A percentile compares a stretch with the other conserved stretches of the same genome.
Conservation (phyloP, 1,140 invertebrate species). For the Cotesia glomerata region DNA sequence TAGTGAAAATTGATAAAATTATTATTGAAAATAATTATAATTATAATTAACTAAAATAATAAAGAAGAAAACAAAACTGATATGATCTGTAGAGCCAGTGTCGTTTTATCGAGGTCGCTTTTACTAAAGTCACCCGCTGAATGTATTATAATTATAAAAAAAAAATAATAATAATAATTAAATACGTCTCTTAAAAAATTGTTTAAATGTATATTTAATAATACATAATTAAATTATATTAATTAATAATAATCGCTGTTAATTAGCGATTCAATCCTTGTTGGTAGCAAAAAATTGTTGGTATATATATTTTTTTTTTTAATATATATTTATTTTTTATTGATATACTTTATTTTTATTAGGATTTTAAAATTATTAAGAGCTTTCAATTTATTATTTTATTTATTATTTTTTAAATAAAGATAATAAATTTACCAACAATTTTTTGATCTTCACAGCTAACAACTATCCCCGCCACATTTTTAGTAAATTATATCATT, state of each 20-base stretch:
- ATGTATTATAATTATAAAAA: neutral
- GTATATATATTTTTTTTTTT: too few relatives aligned
- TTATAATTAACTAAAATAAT: neutral
- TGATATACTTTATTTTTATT: too few relatives aligned
- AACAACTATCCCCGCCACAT: too few relatives aligned
- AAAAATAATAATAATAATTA: neutral
- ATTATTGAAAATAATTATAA: too few relatives aligned
- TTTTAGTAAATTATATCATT: too few relatives aligned
- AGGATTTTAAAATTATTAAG: too few relatives aligned
- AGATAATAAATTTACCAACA: too few relatives aligned
- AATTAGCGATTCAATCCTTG: neutral
- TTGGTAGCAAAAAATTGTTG: too few relatives aligned
- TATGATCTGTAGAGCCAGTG: conserved; percentile 56
- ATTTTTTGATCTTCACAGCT: too few relatives aligned
- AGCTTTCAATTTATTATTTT: too few relatives aligned
- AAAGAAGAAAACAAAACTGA: neutral
- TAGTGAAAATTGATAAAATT: neutral
- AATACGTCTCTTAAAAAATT: neutral
- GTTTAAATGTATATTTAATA: conserved; percentile 1
- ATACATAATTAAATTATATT: neutral
- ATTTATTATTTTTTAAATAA: too few relatives aligned
- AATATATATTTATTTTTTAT: too few relatives aligned
- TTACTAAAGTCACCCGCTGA: conserved; percentile 31
- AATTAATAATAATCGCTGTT: neutral
- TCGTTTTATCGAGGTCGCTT: conserved; percentile 55